Evolutionary conservation across 2,113 vertebrate species (phyloP).

Genomic region (Nestor notabilis): DNA sequence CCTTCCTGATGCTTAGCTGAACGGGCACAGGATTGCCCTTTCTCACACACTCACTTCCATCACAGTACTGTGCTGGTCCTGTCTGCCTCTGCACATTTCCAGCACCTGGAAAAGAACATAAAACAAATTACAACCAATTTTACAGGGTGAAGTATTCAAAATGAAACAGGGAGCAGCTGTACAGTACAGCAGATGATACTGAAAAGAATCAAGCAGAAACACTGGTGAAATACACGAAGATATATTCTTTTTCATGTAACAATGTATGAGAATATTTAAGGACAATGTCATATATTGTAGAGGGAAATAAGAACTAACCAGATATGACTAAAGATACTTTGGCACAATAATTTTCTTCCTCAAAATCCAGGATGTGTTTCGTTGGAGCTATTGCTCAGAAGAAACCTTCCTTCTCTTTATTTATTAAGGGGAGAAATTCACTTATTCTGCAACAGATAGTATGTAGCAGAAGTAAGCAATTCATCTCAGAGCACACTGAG

Average conservation of each 20-base stretch:
- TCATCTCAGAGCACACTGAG: not conserved
- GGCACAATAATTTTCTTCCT: not conserved
- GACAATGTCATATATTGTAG: not conserved
- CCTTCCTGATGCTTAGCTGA: rapidly evolving
- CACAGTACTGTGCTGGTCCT: rapidly evolving
- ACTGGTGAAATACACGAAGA: not conserved
- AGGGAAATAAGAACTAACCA: not conserved
- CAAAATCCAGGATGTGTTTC: not conserved
- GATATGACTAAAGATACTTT: not conserved
- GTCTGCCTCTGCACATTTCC: not conserved
- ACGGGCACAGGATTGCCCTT: not conserved
- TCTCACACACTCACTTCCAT: not conserved
- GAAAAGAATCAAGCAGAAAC: not conserved
- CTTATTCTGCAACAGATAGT: not conserved
- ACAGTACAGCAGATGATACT: rapidly evolving
- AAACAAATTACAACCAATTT: not conserved
- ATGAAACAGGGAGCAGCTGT: not conserved
- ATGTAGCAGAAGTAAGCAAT: not conserved
- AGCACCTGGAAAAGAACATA: not conserved
- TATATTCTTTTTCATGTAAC: not conserved
- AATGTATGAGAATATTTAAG: not conserved
- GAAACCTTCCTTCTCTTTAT: not conserved
- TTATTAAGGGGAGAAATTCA: not conserved
- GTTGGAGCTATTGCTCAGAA: not conserved
- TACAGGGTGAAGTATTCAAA: not conserved